Evolutionary conservation across 1,140 invertebrate genomes (phyloP).

Genomic region (Musca domestica): DNA sequence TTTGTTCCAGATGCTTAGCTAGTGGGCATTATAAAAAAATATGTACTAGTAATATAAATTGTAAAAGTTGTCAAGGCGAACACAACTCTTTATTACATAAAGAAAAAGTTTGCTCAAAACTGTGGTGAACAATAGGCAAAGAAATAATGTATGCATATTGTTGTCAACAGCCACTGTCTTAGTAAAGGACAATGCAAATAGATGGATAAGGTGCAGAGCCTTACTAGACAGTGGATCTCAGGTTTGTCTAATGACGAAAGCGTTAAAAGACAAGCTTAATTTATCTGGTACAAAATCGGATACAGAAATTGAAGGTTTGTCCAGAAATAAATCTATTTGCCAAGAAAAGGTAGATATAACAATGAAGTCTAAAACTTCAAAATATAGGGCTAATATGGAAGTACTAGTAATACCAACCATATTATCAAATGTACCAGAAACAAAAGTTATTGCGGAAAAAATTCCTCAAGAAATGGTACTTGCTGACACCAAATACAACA

Average conservation of each 20-base stretch:
- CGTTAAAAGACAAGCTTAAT: too few species aligned
- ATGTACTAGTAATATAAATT: background rate
- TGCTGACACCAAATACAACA: too few species aligned
- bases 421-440: too few species aligned
- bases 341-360: constrained; percentile 3
- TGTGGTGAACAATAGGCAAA: background rate
- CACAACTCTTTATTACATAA: too few species aligned
- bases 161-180: background rate
- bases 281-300: too few species aligned
- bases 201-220: constrained; percentile 5
- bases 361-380: background rate
- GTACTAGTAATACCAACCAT: background rate
- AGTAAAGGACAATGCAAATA: background rate
- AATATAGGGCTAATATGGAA: constrained; percentile 9
- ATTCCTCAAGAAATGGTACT: constrained; percentile 26
- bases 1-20: constrained; percentile 4
- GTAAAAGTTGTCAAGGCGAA: too few species aligned
- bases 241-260: too few species aligned
- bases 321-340: background rate
- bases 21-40: too few species aligned
- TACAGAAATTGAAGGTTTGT: too few species aligned
- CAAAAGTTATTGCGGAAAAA: background rate
- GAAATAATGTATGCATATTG: background rate
- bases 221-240: too few species aligned
- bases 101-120: background rate